Conservation (phyloP, 2,797 vertebrate species). For the Myotis myotis region DNA sequence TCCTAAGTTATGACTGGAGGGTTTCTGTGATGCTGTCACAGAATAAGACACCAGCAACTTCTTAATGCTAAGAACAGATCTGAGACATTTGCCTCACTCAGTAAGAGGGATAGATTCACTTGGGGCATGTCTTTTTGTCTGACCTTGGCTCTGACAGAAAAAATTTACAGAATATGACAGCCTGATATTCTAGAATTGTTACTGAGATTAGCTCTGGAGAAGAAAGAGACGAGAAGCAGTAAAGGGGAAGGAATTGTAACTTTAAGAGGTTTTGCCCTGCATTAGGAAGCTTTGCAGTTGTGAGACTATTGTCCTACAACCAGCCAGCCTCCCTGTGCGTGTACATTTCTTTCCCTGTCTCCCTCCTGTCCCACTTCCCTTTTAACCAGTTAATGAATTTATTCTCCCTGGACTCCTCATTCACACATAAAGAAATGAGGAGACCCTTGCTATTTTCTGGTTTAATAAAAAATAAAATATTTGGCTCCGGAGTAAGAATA, state of each 20-base stretch:
- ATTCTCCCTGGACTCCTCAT: neutral
- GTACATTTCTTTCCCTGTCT: neutral
- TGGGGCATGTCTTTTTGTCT: conserved; percentile 12
- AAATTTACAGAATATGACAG: conserved; percentile 22
- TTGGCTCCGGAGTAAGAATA: neutral
- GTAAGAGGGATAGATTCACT: neutral
- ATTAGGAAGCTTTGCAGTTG: neutral
- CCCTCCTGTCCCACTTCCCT: neutral
- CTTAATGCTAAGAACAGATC: conserved; percentile 52
- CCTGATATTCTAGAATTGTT: conserved; percentile 23
- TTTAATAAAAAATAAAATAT: neutral
- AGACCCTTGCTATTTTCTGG: neutral
- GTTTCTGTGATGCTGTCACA: conserved; percentile 42
- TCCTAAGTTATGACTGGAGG: conserved; percentile 41
- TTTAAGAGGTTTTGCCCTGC: neutral
- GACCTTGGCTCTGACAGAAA: neutral
- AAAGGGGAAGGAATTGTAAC: neutral
- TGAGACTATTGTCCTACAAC: neutral
- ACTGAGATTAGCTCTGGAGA: conserved; percentile 29
- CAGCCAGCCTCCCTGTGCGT: rapidly evolving
- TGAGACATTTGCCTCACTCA: conserved; percentile 6
- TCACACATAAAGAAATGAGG: neutral
- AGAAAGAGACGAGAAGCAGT: neutral
- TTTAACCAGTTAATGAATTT: neutral
- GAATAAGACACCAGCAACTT: conserved; percentile 44